Conservation (phyloP, 2,888 invertebrate genomes). For the Antheraea assamensis region DNA sequence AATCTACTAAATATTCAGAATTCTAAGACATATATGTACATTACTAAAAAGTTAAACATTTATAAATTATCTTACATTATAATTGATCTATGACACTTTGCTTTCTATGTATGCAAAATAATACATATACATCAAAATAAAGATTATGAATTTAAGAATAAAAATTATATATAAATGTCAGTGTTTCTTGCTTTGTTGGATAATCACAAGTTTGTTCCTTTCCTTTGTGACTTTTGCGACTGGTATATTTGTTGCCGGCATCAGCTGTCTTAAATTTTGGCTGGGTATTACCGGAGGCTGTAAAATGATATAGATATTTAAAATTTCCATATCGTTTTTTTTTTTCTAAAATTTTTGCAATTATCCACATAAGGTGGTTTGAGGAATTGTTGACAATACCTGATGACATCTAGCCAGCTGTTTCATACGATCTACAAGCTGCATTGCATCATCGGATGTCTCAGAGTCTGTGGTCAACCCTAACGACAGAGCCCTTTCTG, state of each 20-base stretch:
- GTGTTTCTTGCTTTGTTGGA: conserved; percentile 84
- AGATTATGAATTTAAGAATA: conserved; percentile 39
- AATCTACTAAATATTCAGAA: background rate
- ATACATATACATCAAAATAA: conserved; percentile 28
- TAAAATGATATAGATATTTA: conserved; percentile 25
- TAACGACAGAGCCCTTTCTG: conserved; percentile 63
- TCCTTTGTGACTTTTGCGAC: conserved; percentile 91
- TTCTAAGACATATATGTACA: background rate
- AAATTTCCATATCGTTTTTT: background rate
- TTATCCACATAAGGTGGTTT: no score
- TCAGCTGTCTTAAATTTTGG: conserved; percentile 86
- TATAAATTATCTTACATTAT: background rate
- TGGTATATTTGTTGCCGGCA: conserved; percentile 83
- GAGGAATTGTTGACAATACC: conserved; percentile 43
- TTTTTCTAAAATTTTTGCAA: no score
- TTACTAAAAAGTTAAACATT: background rate
- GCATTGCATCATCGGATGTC: conserved; percentile 75
- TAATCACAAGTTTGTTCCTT: conserved; percentile 91
- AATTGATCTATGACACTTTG: background rate
- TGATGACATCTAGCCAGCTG: conserved; percentile 70
- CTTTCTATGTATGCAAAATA: conserved; percentile 9
- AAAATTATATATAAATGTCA: conserved; percentile 49
- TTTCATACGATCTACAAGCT: conserved; percentile 74
- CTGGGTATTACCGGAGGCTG: conserved; percentile 83
- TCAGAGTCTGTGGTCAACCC: conserved; percentile 74